phyloP scores from a whole-genome alignment of 2,797 vertebrate species.

The Helarctos malayanus region DNA sequence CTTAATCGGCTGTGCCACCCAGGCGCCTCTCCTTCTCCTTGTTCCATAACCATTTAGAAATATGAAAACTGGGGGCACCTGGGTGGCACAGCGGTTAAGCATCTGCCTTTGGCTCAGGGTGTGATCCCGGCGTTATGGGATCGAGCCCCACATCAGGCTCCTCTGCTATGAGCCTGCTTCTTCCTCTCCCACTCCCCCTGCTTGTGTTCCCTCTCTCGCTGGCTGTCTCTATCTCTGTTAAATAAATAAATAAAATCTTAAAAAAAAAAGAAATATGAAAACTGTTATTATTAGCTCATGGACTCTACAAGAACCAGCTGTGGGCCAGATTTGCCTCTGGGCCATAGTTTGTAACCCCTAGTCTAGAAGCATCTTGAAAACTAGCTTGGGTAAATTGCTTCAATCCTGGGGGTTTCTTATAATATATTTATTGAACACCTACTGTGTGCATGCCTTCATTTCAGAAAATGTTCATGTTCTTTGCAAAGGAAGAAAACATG shows the following conservation, averaged over 20 bases:
- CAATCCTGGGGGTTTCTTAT: not conserved
- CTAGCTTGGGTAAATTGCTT: not conserved
- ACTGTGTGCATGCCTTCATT: not conserved
- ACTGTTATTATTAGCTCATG: not conserved
- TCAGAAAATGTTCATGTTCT: not conserved
- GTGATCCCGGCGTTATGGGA: too few relatives aligned
- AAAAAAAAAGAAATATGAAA: slow-evolving; percentile 14
- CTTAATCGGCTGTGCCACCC: not conserved
- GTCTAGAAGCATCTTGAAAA: not conserved
- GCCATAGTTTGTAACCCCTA: not conserved
- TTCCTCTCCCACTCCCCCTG: too few relatives aligned
- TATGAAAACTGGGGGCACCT: not conserved
- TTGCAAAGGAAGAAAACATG: not conserved
- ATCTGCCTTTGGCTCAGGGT: too few relatives aligned
- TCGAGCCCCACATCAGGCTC: too few relatives aligned
- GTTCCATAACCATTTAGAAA: slow-evolving; percentile 36
- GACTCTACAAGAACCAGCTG: not conserved
- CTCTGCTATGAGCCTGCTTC: too few relatives aligned
- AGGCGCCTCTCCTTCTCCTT: not conserved
- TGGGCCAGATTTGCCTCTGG: not conserved
- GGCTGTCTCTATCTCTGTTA: too few relatives aligned
- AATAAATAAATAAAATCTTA: too few relatives aligned
- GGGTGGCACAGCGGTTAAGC: too few relatives aligned
- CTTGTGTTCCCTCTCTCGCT: too few relatives aligned
- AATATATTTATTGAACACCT: not conserved